Evolutionary conservation across 2,888 invertebrate genomes (phyloP).

Genomic region (Drosophila glabriapex): DNA sequence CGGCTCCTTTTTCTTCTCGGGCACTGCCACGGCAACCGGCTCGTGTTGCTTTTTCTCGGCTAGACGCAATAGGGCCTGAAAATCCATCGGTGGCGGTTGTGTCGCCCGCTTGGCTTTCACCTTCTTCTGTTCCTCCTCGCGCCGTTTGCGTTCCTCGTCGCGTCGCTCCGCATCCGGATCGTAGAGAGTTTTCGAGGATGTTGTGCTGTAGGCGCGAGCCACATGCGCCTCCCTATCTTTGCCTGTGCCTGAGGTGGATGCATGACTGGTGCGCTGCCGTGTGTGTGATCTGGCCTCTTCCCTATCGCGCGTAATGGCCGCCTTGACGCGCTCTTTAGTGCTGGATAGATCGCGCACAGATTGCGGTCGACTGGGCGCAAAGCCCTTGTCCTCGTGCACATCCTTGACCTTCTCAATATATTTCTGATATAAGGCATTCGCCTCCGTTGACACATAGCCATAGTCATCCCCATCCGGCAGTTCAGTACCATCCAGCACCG

Average conservation of each 20-base stretch:
- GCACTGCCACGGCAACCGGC: conserved; percentile 87
- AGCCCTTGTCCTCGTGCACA: conserved; percentile 89
- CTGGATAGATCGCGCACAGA: conserved; percentile 85
- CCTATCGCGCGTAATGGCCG: conserved; percentile 90
- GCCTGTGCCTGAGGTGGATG: conserved; percentile 1
- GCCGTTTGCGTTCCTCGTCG: conserved; percentile 79
- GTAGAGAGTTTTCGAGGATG: conserved; percentile 79
- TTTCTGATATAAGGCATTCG: conserved; percentile 92
- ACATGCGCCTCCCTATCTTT: conserved; percentile 33
- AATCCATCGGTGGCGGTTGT: conserved; percentile 91
- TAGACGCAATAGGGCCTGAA: conserved; percentile 91
- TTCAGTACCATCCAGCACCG: conserved; percentile 87
- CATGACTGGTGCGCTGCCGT: conserved; percentile 74
- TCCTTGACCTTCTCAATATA: conserved; percentile 90
- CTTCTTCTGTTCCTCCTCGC: conserved; percentile 85
- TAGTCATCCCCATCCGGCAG: conserved; percentile 97
- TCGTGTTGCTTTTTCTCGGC: conserved; percentile 94
- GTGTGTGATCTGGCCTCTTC: conserved; percentile 89
- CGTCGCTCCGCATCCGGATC: conserved; percentile 79
- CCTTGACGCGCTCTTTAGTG: conserved; percentile 91
- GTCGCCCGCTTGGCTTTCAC: conserved; percentile 87
- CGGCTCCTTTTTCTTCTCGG: conserved; percentile 86
- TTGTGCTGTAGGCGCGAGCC: conserved; percentile 68
- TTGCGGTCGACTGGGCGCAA: conserved; percentile 86
- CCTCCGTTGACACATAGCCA: conserved; percentile 94